These are phyloP conservation scores for Ptychadena robeensis DNA, from an alignment of 2,797 vertebrate genomes.

Conservation along the genomic window DNA sequence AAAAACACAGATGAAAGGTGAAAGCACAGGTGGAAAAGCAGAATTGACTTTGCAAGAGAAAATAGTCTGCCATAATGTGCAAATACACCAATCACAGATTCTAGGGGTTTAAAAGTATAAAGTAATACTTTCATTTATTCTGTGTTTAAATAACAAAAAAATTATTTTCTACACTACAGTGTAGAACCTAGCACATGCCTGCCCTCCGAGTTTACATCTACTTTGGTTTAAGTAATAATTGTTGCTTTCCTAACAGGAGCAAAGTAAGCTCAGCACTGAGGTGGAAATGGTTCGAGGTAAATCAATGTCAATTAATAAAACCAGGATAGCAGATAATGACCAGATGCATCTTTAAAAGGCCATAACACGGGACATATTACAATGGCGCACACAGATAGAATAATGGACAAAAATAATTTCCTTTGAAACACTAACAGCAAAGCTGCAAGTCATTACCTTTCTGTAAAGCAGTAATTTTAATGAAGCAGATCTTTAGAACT, in stretches of 20 bases:
- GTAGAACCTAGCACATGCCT: background rate
- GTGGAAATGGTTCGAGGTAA: slow-evolving; percentile 61
- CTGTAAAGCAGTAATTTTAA: slow-evolving; percentile 72
- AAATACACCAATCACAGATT: too few species aligned
- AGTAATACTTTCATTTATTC: too few species aligned
- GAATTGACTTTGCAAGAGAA: too few species aligned
- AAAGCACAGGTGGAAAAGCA: too few species aligned
- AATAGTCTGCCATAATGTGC: too few species aligned
- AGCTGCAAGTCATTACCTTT: slow-evolving; percentile 69
- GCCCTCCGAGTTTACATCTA: slow-evolving; percentile 33
- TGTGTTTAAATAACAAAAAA: background rate
- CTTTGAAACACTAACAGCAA: slow-evolving; percentile 69
- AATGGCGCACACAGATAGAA: slow-evolving; percentile 66
- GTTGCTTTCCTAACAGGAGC: slow-evolving; percentile 34
- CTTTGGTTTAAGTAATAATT: slow-evolving; percentile 46
- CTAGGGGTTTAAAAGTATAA: too few species aligned
- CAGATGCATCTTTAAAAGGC: slow-evolving; percentile 63
- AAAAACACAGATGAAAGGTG: too few species aligned
- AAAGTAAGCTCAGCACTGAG: slow-evolving; percentile 56
- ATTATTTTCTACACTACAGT: background rate
- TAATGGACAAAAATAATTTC: slow-evolving; percentile 72
- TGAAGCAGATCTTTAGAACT: slow-evolving; percentile 74
- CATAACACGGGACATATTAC: slow-evolving; percentile 67
- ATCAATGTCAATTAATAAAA: slow-evolving; percentile 69
- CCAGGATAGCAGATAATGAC: slow-evolving; percentile 61